Evolutionary conservation across 2,797 vertebrate species (phyloP), one percentile per base, ranked within the genome.

Genomic region (Anableps anableps): DNA sequence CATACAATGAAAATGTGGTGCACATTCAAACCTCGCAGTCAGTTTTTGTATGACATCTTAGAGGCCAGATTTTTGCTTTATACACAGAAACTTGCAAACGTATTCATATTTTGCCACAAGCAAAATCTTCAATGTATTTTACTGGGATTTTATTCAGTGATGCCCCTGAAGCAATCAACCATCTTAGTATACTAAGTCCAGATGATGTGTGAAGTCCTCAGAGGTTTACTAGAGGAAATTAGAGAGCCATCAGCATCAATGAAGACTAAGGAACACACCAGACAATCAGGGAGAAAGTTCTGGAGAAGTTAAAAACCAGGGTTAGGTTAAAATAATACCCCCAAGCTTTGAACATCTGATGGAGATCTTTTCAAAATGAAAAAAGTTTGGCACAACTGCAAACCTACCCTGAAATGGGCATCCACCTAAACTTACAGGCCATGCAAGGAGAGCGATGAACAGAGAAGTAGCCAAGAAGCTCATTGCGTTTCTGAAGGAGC

Each of bases 1-100:
- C 58, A 23, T 60, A 64, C 78, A 80, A 81, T 85, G 70, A 82
- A 79, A 75, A 84, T 23, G n/a, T 16, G 5, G 13, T 21, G 29
- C 2, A 5, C 29, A 5, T 72, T 7, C 17, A n/a, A n/a, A 21
- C 64, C 85, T 60, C 41, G 74, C 68, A 58, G 66, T 70, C 76
- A 10, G 13, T 62, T 5, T 50, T 70, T 60, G 0, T 14, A 6
- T 45, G 1, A 41, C 21, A 68, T 68, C 11, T 23, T 62, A 38
- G 11, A 9, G 3, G 9, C 7, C 8, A 23, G 51, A 26, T 55
- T 55, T 55, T 26, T 26, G 51, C 51, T 17, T 26, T 55, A 26
- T 26, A 26, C 8, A 6, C 7, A 55, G 23, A 26, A 23, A 1
- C 17, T 10, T 55, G 21, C 23, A 55, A 17, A 50, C 19, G 34